These are phyloP conservation scores for Antheraea yamamai DNA, from an alignment of 2,888 invertebrate species.

Conservation along the genomic window DNA sequence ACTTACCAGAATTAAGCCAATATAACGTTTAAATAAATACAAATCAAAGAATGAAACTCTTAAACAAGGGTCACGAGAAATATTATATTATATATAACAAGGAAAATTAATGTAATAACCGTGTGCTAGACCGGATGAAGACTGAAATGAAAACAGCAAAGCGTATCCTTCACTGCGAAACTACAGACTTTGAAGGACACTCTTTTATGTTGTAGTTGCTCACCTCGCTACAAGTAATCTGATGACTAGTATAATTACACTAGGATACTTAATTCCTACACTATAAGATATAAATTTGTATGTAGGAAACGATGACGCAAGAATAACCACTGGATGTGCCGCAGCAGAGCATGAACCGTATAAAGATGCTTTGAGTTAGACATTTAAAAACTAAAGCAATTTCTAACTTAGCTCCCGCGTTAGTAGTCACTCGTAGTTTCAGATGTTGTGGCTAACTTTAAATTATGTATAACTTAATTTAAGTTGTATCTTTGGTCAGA, in stretches of 20 bases:
- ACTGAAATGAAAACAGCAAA: slow-evolving; percentile 70
- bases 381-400: slow-evolving; percentile 29
- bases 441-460: neutral
- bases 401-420: slow-evolving; percentile 16
- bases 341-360: slow-evolving; percentile 76
- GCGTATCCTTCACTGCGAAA: slow-evolving; percentile 63
- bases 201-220: slow-evolving; percentile 71
- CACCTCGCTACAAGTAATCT: slow-evolving; percentile 54
- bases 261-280: slow-evolving; percentile 26
- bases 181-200: slow-evolving; percentile 69
- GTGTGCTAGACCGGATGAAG: slow-evolving; percentile 46
- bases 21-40: neutral
- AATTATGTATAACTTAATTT: neutral
- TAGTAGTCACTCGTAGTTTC: neutral
- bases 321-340: slow-evolving; percentile 59
- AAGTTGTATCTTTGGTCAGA: neutral
- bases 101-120: slow-evolving; percentile 43
- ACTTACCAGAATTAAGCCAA: neutral
- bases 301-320: slow-evolving; percentile 43
- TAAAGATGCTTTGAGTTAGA: slow-evolving; percentile 51
- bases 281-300: slow-evolving; percentile 45
- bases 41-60: slow-evolving; percentile 24
- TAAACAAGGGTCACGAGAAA: slow-evolving; percentile 17
- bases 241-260: slow-evolving; percentile 26
- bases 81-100: slow-evolving; percentile 38